Percentiles rank a stretch among this genome's conserved stretches.
These are phyloP conservation scores for Oscheius sp. DNA, from an alignment of 2,888 invertebrate species.

Conservation along the genomic window DNA sequence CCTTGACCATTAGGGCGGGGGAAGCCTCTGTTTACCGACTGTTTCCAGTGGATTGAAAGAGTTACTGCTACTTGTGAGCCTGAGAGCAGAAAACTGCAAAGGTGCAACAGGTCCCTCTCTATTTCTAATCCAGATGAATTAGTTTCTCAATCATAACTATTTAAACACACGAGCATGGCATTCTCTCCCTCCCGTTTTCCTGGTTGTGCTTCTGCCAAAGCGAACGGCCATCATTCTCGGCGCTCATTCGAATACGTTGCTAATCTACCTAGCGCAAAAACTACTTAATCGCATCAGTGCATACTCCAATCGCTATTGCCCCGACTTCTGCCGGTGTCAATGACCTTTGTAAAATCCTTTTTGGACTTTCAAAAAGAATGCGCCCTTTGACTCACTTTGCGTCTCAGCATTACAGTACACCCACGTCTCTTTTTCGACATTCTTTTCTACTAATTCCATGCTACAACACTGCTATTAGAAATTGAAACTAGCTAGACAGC, in stretches of 20 bases:
- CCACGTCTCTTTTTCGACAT: constrained; percentile 7
- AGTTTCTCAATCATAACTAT: not conserved
- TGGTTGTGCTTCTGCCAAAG: not conserved
- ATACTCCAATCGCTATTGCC: constrained; percentile 32
- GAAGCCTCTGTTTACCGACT: constrained; percentile 8
- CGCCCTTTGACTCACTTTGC: not conserved
- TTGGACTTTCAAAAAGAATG: not conserved
- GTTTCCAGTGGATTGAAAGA: constrained; percentile 5
- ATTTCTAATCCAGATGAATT: constrained; percentile 1
- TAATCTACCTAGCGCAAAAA: constrained; percentile 38
- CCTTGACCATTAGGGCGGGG: constrained; percentile 11
- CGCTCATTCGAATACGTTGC: constrained; percentile 34
- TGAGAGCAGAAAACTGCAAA: not conserved
- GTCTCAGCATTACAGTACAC: not conserved
- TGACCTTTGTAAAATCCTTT: constrained; percentile 12
- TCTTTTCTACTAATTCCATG: too few relatives aligned
- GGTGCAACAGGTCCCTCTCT: constrained; percentile 8
- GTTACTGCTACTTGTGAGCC: not conserved
- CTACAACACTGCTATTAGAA: too few relatives aligned
- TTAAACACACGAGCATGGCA: constrained; percentile 1
- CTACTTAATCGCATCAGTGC: constrained; percentile 36
- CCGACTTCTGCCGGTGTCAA: constrained; percentile 17
- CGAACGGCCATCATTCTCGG: constrained; percentile 27
- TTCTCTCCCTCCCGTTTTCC: not conserved
- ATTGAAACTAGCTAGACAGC: not conserved